These are phyloP conservation scores for Eulemur albifrons DNA, from an alignment of 2,797 vertebrate species.

Conservation along the genomic window DNA sequence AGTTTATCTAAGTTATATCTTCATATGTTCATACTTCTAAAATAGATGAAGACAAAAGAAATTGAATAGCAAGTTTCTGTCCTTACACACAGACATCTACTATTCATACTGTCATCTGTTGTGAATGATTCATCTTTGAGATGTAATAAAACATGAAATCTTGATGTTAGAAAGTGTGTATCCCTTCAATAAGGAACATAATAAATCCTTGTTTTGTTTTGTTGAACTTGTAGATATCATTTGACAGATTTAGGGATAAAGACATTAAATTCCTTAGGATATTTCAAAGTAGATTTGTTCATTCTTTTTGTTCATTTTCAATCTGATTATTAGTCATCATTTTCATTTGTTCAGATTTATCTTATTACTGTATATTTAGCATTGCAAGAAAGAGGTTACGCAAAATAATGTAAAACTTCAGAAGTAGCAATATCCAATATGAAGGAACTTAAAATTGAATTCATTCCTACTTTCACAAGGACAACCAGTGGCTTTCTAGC, in stretches of 20 bases:
- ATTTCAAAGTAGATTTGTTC: slow-evolving; percentile 70
- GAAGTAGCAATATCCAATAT: not conserved
- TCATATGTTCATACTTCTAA: slow-evolving; percentile 77
- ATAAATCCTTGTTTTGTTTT: slow-evolving; percentile 19
- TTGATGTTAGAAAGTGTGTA: slow-evolving; percentile 45
- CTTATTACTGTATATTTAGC: not conserved
- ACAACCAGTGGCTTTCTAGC: not conserved
- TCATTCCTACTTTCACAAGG: not conserved
- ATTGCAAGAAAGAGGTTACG: not conserved
- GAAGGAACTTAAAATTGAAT: not conserved
- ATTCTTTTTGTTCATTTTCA: slow-evolving; percentile 76
- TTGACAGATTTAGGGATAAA: slow-evolving; percentile 70
- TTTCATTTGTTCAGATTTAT: slow-evolving; percentile 48
- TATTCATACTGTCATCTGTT: slow-evolving; percentile 77
- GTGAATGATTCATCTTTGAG: slow-evolving; percentile 74
- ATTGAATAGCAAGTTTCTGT: slow-evolving; percentile 75
- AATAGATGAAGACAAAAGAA: slow-evolving; percentile 72
- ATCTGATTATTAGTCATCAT: slow-evolving; percentile 62
- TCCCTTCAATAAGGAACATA: slow-evolving; percentile 57
- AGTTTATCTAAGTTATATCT: slow-evolving; percentile 71
- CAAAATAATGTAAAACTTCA: not conserved
- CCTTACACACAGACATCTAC: slow-evolving; percentile 79
- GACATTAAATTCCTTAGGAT: slow-evolving; percentile 67
- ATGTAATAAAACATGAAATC: slow-evolving; percentile 75
- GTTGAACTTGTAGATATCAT: slow-evolving; percentile 63